A percentile compares a stretch with the other conserved stretches of the same genome.
These are phyloP conservation scores for Panagrolaimus sp. DNA, from an alignment of 1,140 invertebrate genomes.

Conservation along the genomic window DNA sequence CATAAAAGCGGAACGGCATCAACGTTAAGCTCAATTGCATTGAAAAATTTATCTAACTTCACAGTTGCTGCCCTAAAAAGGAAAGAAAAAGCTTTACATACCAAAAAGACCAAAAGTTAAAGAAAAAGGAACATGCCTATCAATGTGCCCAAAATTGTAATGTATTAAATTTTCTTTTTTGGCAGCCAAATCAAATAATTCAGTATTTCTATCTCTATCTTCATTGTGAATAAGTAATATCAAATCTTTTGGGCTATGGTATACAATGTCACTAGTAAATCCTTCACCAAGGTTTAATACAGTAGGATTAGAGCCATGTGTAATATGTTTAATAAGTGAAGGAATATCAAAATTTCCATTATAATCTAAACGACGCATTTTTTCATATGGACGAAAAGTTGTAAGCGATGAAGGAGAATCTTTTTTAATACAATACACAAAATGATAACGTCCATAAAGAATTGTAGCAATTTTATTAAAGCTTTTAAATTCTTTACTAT, in stretches of 20 bases:
- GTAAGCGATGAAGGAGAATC: background rate
- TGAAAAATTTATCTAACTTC: background rate
- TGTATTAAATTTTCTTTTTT: background rate
- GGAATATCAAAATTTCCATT: slow-evolving; percentile 23
- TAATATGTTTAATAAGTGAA: slow-evolving; percentile 30
- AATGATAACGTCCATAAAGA: slow-evolving; percentile 35
- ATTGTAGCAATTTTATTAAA: slow-evolving; percentile 27
- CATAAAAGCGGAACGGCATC: background rate
- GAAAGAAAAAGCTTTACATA: background rate
- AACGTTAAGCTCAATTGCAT: slow-evolving; percentile 8
- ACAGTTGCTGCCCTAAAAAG: background rate
- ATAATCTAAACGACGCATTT: slow-evolving; percentile 21
- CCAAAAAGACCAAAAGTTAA: background rate
- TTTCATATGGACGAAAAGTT: slow-evolving; percentile 21
- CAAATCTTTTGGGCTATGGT: background rate
- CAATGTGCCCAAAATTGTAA: slow-evolving; percentile 1
- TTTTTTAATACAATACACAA: slow-evolving; percentile 33
- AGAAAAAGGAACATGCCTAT: background rate
- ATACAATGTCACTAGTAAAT: slow-evolving; percentile 31
- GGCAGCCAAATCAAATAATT: slow-evolving; percentile 1
- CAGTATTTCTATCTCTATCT: background rate
- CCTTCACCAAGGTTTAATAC: slow-evolving; percentile 26
- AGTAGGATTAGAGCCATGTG: slow-evolving; percentile 28
- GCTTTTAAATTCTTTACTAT: slow-evolving; percentile 29
- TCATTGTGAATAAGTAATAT: slow-evolving; percentile 19